Percentiles rank a stretch among this genome's conserved stretches.
Evolutionary conservation across 2,113 vertebrate species (phyloP).

Genomic region (Sorex araneus): DNA sequence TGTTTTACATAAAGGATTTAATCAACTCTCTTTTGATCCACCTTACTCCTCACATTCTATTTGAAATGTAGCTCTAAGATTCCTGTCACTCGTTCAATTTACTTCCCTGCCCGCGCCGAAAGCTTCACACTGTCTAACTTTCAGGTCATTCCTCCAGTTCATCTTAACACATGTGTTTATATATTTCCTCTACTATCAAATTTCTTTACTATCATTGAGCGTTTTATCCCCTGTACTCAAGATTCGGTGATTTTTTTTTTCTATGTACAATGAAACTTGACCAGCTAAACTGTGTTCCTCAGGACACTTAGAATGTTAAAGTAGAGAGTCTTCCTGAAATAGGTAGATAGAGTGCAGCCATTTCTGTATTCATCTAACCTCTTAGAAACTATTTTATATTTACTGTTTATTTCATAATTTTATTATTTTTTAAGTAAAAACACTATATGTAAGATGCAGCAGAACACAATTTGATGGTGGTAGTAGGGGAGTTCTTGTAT

Average conservation of each 20-base stretch:
- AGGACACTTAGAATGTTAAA: slow-evolving; percentile 39
- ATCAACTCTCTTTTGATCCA: slow-evolving; percentile 80
- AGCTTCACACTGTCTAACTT: background rate
- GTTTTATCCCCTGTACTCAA: background rate
- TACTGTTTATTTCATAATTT: background rate
- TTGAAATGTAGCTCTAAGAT: background rate
- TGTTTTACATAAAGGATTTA: slow-evolving; percentile 78
- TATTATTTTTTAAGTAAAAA: background rate
- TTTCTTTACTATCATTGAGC: slow-evolving; percentile 25
- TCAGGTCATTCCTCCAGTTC: background rate
- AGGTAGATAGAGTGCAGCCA: background rate
- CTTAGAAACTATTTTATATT: slow-evolving; percentile 26
- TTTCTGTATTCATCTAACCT: slow-evolving; percentile 20
- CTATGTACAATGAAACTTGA: slow-evolving; percentile 8
- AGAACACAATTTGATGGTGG: background rate
- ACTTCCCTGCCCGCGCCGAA: background rate
- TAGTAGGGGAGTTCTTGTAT: background rate
- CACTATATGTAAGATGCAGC: background rate
- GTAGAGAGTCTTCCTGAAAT: background rate
- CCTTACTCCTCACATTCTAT: background rate
- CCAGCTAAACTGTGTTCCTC: background rate
- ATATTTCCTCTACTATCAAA: background rate
- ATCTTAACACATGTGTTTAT: background rate
- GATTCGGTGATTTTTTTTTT: slow-evolving; percentile 4
- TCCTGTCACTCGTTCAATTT: background rate